phyloP scores from a whole-genome alignment of 2,113 vertebrate species.

The Varanus komodoensis region DNA sequence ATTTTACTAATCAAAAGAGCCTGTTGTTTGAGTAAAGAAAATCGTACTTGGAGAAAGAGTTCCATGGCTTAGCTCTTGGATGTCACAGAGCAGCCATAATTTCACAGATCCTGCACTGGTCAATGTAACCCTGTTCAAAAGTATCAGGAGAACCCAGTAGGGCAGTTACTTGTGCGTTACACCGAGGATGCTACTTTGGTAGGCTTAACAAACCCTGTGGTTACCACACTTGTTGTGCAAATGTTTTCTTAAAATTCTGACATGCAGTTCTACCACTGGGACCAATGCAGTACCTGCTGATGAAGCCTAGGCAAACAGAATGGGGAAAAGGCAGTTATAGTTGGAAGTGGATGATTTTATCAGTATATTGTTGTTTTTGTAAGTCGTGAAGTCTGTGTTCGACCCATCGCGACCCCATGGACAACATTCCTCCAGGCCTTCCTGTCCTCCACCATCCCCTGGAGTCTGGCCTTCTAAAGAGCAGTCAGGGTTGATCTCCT shows the following conservation, averaged over 20 bases:
- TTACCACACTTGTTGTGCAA: neutral
- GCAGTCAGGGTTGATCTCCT: no score
- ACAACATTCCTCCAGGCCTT: no score
- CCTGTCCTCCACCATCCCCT: no score
- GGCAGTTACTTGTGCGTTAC: neutral
- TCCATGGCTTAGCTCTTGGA: neutral
- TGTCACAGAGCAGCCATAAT: neutral
- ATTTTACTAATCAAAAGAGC: neutral
- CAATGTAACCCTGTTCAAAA: neutral
- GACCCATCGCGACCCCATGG: no score
- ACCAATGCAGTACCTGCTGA: neutral
- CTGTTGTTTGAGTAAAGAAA: neutral
- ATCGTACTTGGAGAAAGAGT: neutral
- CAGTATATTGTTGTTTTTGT: neutral
- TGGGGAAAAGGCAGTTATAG: neutral
- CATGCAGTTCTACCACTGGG: neutral
- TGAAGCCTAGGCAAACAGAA: neutral
- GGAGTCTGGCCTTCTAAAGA: no score
- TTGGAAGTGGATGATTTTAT: neutral
- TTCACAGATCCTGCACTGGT: neutral
- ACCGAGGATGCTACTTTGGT: neutral
- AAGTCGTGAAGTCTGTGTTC: no score
- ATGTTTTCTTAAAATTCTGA: neutral
- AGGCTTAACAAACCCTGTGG: neutral
- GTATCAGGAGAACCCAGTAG: no score